Evolutionary conservation across 2,797 vertebrate species (phyloP), one percentile per base, ranked within the genome.

Genomic region (Phrynocephalus forsythii): DNA sequence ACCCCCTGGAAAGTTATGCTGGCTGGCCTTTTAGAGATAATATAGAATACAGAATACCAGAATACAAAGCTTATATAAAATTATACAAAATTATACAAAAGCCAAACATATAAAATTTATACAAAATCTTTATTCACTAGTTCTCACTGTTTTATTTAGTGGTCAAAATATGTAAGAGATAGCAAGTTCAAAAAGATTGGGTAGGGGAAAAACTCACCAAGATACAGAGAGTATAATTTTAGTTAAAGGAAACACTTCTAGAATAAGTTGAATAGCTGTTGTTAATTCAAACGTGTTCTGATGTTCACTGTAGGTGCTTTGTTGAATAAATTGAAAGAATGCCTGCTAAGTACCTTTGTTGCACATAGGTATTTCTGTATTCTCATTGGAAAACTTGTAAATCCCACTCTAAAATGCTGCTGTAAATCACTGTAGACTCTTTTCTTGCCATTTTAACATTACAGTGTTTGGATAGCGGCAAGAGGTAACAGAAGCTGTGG

Each of bases 261-360:
- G 87, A 91, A 90, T 86, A 87, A 68, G 86, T 91, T 90, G 87
- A 94, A 87, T 94, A 88, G 66, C 38, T 88, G 89, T 91, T 92
- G 89, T 93, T 95, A 91, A 85, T 92, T 94, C 44, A 87, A 68
- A 60, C 90, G 83, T 33, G 84, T 92, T 86, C 87, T 89, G 89
- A 86, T 88, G 85, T 91, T 85, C 93, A 91, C 90, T 92, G 89
- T 83, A 94, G 85, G 52, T 94, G 83, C 88, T 94, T 93, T 95
- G 91, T 93, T 87, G 93, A 94, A 92, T 90, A 88, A 87, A 92
- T 92, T 93, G 89, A 92, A 91, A 92, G 92, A 88, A 78, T 92
- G 63, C 82, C 79, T 88, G 50, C 66, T 90, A 85, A 93, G 82
- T 89, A 92, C 20, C 33, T 88, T 75, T 16, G 75, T 89, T 89